These are phyloP conservation scores for Platanista minor DNA, from an alignment of 2,113 vertebrate genomes.

Conservation along the genomic window DNA sequence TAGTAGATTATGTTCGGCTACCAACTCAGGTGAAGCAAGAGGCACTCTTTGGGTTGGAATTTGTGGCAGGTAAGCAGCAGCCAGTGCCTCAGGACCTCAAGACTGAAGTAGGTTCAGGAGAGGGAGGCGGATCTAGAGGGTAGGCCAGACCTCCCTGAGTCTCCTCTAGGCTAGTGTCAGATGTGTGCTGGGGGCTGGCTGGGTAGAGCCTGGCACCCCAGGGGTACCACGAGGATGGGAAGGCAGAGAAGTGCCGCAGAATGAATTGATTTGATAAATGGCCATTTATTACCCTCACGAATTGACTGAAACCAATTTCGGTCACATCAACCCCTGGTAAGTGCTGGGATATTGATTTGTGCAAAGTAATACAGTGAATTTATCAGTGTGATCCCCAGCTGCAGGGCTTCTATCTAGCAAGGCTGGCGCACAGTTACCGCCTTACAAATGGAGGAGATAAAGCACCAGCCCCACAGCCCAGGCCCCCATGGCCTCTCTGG, in stretches of 20 bases:
- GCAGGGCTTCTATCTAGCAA: constrained; percentile 80
- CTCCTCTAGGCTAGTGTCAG: not conserved
- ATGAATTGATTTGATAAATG: constrained; percentile 93
- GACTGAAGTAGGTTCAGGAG: not conserved
- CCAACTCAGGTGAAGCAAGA: not conserved
- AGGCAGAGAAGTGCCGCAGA: constrained; percentile 65
- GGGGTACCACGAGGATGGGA: constrained; percentile 55
- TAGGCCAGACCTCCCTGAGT: not conserved
- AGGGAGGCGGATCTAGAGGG: not conserved
- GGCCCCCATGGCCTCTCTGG: not conserved
- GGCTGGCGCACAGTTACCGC: constrained; percentile 46
- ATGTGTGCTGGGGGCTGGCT: constrained; percentile 17
- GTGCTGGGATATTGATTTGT: constrained; percentile 94
- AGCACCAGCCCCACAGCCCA: not conserved
- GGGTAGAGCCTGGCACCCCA: constrained; percentile 66
- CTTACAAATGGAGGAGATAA: constrained; percentile 79
- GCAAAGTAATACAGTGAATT: constrained; percentile 97
- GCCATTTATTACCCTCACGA: constrained; percentile 93
- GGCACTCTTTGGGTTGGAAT: not conserved
- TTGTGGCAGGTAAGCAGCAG: not conserved
- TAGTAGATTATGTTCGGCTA: constrained; percentile 57
- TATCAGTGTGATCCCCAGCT: constrained; percentile 87
- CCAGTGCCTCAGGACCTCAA: not conserved
- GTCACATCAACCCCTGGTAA: constrained; percentile 88
- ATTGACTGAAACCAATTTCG: constrained; percentile 94